Conservation (phyloP, 2,113 vertebrate genomes). For the Platysteira castanea region DNA sequence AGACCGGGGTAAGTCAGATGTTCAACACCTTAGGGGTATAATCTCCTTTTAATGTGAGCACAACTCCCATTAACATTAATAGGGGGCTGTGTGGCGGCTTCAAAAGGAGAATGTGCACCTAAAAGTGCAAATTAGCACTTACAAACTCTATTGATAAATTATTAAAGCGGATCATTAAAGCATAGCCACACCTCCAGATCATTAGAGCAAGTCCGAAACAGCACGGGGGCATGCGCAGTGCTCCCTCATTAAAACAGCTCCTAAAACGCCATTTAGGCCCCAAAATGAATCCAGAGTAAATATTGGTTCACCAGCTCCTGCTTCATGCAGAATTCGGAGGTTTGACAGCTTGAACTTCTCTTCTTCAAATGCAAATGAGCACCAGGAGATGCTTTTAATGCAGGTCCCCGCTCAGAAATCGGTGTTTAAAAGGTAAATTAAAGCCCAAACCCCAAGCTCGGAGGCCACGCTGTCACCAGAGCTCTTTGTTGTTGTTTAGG, state of each 20-base stretch:
- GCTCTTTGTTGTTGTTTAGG: background rate
- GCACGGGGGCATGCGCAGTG: background rate
- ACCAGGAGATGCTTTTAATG: background rate
- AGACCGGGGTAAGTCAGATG: slow-evolving; percentile 61
- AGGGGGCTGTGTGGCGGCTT: background rate
- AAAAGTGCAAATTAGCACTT: slow-evolving; percentile 58
- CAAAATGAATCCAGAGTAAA: background rate
- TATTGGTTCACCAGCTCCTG: background rate
- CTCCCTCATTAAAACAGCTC: background rate
- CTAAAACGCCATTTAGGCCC: slow-evolving; percentile 32
- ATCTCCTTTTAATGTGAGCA: slow-evolving; percentile 63
- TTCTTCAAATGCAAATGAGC: background rate
- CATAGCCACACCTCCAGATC: slow-evolving; percentile 6
- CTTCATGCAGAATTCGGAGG: background rate
- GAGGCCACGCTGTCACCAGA: background rate
- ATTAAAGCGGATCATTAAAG: slow-evolving; percentile 60
- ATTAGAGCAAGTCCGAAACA: background rate
- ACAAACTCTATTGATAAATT: slow-evolving; percentile 56
- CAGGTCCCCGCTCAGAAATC: background rate
- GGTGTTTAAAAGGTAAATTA: background rate
- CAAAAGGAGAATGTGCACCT: slow-evolving; percentile 45
- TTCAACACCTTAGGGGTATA: slow-evolving; percentile 60
- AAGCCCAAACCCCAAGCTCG: background rate
- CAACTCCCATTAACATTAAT: slow-evolving; percentile 70
- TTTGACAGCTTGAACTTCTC: background rate